Percentiles rank a stretch among this genome's conserved stretches.
These are phyloP conservation scores for Hycleus cichorii DNA, from an alignment of 1,140 invertebrate genomes.

Conservation along the genomic window DNA sequence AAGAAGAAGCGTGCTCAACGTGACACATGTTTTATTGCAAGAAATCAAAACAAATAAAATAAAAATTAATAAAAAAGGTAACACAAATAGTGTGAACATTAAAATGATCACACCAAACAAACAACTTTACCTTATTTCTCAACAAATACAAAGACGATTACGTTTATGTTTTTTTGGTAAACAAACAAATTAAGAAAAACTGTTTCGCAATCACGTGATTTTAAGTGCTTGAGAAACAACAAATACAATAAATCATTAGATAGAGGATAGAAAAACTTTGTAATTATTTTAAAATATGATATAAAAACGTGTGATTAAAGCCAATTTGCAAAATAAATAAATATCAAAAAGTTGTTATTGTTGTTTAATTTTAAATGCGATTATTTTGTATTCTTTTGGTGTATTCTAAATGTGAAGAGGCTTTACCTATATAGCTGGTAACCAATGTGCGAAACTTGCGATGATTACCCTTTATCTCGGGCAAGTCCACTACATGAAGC, in stretches of 20 bases:
- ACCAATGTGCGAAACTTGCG: conserved; percentile 96
- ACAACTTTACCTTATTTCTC: too few relatives aligned
- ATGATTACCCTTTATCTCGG: conserved; percentile 94
- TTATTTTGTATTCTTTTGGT: neutral
- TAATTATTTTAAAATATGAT: neutral
- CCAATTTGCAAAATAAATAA: neutral
- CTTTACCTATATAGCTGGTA: conserved; percentile 92
- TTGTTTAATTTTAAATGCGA: conserved; percentile 1
- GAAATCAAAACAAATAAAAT: too few relatives aligned
- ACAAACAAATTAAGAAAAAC: too few relatives aligned
- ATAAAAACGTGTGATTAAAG: neutral
- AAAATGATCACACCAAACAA: too few relatives aligned
- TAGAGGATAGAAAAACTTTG: neutral
- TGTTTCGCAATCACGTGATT: too few relatives aligned
- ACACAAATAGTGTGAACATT: neutral
- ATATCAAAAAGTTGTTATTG: neutral
- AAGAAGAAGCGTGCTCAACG: neutral
- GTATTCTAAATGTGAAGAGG: neutral
- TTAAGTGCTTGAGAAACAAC: too few relatives aligned
- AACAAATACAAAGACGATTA: too few relatives aligned
- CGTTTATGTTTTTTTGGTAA: too few relatives aligned
- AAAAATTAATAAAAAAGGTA: neutral
- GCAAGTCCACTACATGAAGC: conserved; percentile 77
- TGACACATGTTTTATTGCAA: too few relatives aligned
- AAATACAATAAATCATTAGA: too few relatives aligned